Percentiles rank a stretch among this genome's conserved stretches.
Evolutionary conservation across 2,113 vertebrate genomes (phyloP).

Genomic region (Haliaeetus leucogaster): DNA sequence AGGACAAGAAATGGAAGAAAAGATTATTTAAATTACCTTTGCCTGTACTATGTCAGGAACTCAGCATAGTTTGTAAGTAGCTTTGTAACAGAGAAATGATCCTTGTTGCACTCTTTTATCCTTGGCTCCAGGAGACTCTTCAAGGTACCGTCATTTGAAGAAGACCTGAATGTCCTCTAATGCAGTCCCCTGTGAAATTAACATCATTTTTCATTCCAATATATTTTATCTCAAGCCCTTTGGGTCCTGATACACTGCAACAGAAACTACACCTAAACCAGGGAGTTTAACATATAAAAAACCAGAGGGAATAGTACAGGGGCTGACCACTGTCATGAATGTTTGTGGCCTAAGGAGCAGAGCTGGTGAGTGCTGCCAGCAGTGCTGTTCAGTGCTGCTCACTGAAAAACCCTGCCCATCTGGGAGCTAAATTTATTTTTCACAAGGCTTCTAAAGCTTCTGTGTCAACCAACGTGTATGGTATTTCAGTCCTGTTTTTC

Average conservation of each 20-base stretch:
- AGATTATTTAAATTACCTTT: neutral
- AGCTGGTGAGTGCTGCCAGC: accelerated
- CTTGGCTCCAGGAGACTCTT: neutral
- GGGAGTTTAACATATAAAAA: neutral
- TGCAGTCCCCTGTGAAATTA: neutral
- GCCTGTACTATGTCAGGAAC: neutral
- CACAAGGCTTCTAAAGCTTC: neutral
- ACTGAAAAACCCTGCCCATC: neutral
- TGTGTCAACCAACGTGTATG: neutral
- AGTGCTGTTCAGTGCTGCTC: neutral
- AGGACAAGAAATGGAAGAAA: neutral
- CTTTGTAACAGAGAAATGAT: neutral
- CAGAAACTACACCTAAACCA: neutral
- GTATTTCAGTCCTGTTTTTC: neutral
- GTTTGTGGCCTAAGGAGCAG: neutral
- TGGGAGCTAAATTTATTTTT: neutral
- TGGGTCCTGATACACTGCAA: neutral
- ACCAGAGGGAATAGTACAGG: neutral
- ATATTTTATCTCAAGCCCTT: neutral
- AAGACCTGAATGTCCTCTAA: neutral
- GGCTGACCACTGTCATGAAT: too few species aligned
- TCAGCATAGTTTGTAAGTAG: neutral
- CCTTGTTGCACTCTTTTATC: neutral
- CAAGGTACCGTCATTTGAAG: neutral
- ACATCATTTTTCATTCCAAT: neutral